phyloP scores from a whole-genome alignment of 2,888 invertebrate species.

The Koerneria pararmatus region DNA sequence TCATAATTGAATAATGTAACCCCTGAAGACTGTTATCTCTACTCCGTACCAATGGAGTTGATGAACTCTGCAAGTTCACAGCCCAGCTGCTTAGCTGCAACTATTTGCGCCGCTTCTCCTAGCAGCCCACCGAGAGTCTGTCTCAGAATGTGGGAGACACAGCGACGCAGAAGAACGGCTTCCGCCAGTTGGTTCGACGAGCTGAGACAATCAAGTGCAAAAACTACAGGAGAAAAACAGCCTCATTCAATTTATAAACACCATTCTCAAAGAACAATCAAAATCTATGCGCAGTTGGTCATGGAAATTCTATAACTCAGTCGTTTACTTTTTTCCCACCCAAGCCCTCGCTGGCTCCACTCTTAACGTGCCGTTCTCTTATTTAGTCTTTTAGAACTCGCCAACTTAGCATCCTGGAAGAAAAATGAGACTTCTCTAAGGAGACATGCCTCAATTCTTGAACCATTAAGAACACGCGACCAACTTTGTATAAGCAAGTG shows the following conservation, averaged over 20 bases:
- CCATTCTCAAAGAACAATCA: no score
- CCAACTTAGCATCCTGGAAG: no score
- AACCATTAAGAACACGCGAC: conserved; percentile 9
- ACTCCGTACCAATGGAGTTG: conserved; percentile 73
- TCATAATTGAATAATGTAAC: no score
- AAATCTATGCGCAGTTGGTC: no score
- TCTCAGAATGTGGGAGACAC: conserved; percentile 79
- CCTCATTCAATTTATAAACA: no score
- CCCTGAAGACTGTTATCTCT: background rate
- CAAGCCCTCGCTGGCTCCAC: no score
- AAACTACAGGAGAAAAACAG: no score
- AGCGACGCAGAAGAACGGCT: conserved; percentile 93
- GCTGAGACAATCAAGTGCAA: no score
- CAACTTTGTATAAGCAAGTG: conserved; percentile 44
- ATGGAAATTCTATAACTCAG: no score
- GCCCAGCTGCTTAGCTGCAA: conserved; percentile 86
- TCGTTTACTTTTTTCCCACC: no score
- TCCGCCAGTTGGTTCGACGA: conserved; percentile 64
- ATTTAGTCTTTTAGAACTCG: no score
- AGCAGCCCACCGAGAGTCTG: conserved; percentile 87
- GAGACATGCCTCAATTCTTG: background rate
- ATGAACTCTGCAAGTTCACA: conserved; percentile 87
- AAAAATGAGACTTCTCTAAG: background rate
- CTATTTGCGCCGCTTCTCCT: conserved; percentile 90
- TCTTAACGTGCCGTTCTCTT: no score